Evolutionary conservation across 2,113 vertebrate genomes (phyloP).

Genomic region (Sorex fumeus): DNA sequence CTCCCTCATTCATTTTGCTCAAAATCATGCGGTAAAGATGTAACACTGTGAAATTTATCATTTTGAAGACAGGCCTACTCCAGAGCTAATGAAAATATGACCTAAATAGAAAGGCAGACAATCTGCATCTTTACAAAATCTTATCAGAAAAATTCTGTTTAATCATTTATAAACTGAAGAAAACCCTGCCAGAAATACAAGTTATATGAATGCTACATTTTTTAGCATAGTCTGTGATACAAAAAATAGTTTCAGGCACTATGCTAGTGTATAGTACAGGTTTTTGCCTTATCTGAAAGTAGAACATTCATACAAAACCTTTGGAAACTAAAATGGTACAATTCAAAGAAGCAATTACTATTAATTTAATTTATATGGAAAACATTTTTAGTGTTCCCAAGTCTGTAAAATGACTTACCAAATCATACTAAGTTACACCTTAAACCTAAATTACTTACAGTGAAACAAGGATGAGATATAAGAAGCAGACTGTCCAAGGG

Average conservation of each 20-base stretch:
- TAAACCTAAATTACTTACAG: background rate
- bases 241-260: constrained; percentile 25
- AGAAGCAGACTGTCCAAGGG: background rate
- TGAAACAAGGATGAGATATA: background rate
- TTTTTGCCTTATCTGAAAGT: background rate
- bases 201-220: background rate
- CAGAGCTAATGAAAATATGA: constrained; percentile 34
- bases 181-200: background rate
- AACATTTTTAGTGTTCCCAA: background rate
- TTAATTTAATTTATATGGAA: background rate
- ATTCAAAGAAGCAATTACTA: background rate
- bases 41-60: background rate
- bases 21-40: constrained; percentile 37
- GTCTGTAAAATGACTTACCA: background rate
- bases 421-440: background rate
- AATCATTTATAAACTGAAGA: constrained; percentile 46
- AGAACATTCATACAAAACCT: background rate
- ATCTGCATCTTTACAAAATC: constrained; percentile 20
- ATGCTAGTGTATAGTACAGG: background rate
- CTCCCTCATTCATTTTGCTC: background rate
- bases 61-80: constrained; percentile 4
- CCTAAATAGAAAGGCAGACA: background rate
- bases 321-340: background rate
- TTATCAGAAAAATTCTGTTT: constrained; percentile 38
- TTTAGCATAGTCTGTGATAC: background rate